These are phyloP conservation scores for Xiphorhynchus elegans DNA, from an alignment of 2,113 vertebrate genomes.

Conservation along the genomic window DNA sequence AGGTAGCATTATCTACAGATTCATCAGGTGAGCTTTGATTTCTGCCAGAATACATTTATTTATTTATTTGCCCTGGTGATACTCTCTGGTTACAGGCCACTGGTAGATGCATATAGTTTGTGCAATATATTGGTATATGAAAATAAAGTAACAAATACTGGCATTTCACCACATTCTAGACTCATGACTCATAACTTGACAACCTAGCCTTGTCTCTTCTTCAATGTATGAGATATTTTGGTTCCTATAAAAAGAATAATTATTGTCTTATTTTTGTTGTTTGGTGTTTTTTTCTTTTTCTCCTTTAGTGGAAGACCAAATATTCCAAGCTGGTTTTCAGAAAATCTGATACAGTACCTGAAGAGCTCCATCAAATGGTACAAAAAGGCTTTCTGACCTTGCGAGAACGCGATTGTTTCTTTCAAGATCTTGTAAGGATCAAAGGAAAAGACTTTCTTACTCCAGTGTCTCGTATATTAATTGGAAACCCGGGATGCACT, in stretches of 20 bases:
- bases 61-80: background rate
- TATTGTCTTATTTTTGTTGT: background rate
- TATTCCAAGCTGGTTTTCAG: constrained; percentile 88
- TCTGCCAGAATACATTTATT: background rate
- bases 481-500: constrained; percentile 91
- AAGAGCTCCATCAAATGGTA: constrained; percentile 83
- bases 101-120: background rate
- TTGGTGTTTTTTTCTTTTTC: background rate
- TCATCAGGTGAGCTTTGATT: background rate
- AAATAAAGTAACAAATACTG: background rate
- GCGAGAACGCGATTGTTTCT: constrained; percentile 81
- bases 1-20: background rate
- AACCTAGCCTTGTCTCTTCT: background rate
- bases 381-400: constrained; percentile 84
- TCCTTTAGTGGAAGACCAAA: constrained; percentile 88
- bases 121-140: background rate
- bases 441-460: constrained; percentile 92
- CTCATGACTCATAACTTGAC: background rate
- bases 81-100: background rate
- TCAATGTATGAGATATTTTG: background rate
- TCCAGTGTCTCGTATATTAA: constrained; percentile 87
- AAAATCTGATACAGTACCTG: constrained; percentile 79
- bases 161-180: background rate
- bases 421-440: constrained; percentile 90
- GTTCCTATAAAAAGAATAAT: background rate